A percentile compares a stretch with the other conserved stretches of the same genome.
phyloP scores from a whole-genome alignment of 1,140 invertebrate species.

The Oryctes rhinoceros region DNA sequence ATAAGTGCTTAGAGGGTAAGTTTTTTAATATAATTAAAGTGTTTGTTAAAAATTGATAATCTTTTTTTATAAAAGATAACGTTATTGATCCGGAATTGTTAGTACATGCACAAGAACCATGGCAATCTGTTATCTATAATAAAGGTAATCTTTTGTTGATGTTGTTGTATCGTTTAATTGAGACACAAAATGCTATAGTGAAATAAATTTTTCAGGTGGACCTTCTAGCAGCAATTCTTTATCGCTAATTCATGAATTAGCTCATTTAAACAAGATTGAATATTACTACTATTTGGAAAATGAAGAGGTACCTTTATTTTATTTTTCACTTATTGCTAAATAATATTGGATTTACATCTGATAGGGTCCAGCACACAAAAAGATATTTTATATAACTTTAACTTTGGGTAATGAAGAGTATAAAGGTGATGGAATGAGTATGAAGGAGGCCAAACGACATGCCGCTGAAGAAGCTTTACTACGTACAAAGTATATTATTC shows the following conservation, averaged over 20 bases:
- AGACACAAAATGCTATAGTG: slow-evolving; percentile 4
- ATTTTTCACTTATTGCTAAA: slow-evolving; percentile 39
- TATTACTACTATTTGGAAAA: slow-evolving; percentile 49
- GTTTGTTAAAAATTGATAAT: neutral
- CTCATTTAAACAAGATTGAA: slow-evolving; percentile 48
- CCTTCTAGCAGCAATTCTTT: slow-evolving; percentile 39
- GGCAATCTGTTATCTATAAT: neutral
- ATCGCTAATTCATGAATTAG: slow-evolving; percentile 49
- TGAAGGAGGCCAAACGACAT: slow-evolving; percentile 53
- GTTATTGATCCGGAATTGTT: neutral
- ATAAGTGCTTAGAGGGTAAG: slow-evolving; percentile 48
- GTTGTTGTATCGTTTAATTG: slow-evolving; percentile 1
- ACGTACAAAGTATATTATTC: slow-evolving; percentile 51
- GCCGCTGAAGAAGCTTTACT: slow-evolving; percentile 49
- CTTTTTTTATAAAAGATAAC: slow-evolving; percentile 22
- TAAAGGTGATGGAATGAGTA: slow-evolving; percentile 48
- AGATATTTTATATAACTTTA: slow-evolving; percentile 50
- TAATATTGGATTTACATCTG: slow-evolving; percentile 30
- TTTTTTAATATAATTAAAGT: neutral
- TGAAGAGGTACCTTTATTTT: slow-evolving; percentile 46
- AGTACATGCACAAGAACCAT: neutral
- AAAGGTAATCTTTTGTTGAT: neutral
- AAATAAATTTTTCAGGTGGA: no score
- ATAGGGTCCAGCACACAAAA: slow-evolving; percentile 52
- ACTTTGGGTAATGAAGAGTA: slow-evolving; percentile 53